Base-by-base conservation (phyloP, 1,140 invertebrate genomes). In the Fopius arisanus region DNA sequence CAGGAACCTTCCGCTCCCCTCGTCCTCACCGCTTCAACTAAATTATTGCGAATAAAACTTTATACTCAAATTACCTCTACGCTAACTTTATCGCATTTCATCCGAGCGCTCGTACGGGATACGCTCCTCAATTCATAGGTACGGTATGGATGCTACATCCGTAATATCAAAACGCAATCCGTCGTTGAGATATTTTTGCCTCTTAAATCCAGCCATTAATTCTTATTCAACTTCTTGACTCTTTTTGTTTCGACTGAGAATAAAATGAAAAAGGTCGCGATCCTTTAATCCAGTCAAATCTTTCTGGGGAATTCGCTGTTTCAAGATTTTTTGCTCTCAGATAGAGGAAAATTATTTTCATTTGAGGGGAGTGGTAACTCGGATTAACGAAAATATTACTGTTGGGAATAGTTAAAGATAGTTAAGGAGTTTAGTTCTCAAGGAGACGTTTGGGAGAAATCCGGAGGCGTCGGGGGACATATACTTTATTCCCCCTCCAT, bases 41-140 rank as follows among this genome's bases (percentile, higher is more conserved):
- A 88, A 87, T 87, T 87, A 87, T 87, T 86, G 82, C 86, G 84
- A 87, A 88, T 87, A 88, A 88, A 88, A 88, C 84, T 88, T 87
- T 87, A 88, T 85, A 86, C 82, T 83, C 80, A 87, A 88, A 87
- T 86, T 87, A 85, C 85, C 82, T 85, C 80, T 83, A 81, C 82
- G 79, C 83, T 80, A 88, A 88, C 86, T 87, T 87, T 86, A 86
- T 86, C 83, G 82, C 81, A 83, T 84, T 84, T 86, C 79, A 79
- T 79, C 75, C 59, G 70, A 51, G 28, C 33, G 48, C 26, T 65
- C 54, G 23, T 12, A 23, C 23, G 54, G 26, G 54, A 21, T 59
- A n/a, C 19, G 19, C 54, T 59, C 54, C 19, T 59, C 54, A 59
- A 59, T 59, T 59, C 54, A 59, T 59, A 59, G 33, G 2, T 51